Base-by-base conservation (phyloP, 2,113 vertebrate genomes). In the Nycticorax nycticorax region DNA sequence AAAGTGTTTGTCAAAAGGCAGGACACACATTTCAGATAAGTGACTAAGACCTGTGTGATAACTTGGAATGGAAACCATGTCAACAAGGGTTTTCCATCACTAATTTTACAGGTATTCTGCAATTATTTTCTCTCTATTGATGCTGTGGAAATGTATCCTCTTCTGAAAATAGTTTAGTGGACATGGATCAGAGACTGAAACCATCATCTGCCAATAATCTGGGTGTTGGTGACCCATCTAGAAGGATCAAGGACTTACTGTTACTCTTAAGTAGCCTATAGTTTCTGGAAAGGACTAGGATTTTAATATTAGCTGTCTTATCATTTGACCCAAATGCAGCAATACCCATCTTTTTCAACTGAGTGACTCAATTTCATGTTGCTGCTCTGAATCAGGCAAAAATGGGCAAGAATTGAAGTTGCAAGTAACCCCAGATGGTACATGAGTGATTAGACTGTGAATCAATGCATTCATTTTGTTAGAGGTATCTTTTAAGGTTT, bases 201-300 rank as follows among this genome's bases (percentile, higher is more conserved):
- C 2, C 21, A 37, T 30, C 41, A 41, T 15, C 8, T 82, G 9
- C 33, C 43, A 37, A 41, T 4, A 28, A 76, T 20, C 3, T n/a
- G 16, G 6, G 63, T 11, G 15, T 19, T 17, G 3, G 10, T 75
- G 37, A 33, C 12, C 4, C 33, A 24, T 39, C 18, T 10, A 32
- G 71, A 64, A 76, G 21, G 56, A 43, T 17, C 19, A 57, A 56
- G 9, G 12, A 16, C 2, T 56, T 64, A 15, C 1, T 10, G 2
- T 27, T 35, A 14, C 26, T 43, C 26, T 12, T 45, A 45, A 37
- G 5, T 23, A 63, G 47, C 1, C 2, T 0, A 3, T 4, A 17
- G 5, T 27, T 84, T 75, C 23, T 32, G 64, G 62, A 76, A 85
- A 56, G 14, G 33, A 48, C 10, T 72, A 14, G 2, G 17, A 62